A percentile compares a stretch with the other conserved stretches of the same genome.
Evolutionary conservation across 2,113 vertebrate species (phyloP).

Genomic region (Heloderma charlesbogerti): DNA sequence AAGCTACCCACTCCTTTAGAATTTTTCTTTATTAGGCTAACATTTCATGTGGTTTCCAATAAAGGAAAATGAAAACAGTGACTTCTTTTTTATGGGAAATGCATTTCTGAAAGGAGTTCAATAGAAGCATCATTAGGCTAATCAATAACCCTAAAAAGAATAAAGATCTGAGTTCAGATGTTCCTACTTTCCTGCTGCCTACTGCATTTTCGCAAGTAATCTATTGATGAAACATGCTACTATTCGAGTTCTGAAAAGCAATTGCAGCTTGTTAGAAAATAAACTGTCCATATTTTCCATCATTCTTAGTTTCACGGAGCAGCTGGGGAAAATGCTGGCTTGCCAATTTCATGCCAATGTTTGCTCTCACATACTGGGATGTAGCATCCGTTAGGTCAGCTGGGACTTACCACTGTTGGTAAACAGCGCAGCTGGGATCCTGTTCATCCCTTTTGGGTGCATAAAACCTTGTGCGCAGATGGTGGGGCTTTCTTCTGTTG

Average conservation of each 20-base stretch:
- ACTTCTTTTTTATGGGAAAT: conserved; percentile 50
- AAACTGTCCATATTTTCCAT: conserved; percentile 8
- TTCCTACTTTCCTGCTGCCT: not conserved
- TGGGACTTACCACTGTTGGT: not conserved
- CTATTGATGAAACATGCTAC: conserved; percentile 16
- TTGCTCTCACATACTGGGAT: not conserved
- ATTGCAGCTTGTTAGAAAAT: conserved; percentile 28
- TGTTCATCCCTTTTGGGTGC: not conserved
- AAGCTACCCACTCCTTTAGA: conserved; percentile 25
- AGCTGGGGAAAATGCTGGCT: conserved; percentile 28
- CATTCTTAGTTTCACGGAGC: conserved; percentile 33
- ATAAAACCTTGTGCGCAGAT: not conserved
- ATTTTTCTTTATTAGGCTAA: conserved; percentile 25
- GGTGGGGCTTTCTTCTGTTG: not conserved
- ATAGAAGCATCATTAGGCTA: conserved; percentile 26
- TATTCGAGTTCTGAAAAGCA: conserved; percentile 23
- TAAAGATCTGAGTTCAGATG: conserved; percentile 42
- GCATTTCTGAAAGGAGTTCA: conserved; percentile 31
- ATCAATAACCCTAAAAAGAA: conserved; percentile 46
- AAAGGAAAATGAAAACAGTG: conserved; percentile 46
- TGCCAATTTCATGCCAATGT: conserved; percentile 25
- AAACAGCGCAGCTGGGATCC: not conserved
- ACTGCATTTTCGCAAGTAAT: conserved; percentile 29
- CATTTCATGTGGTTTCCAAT: conserved; percentile 37
- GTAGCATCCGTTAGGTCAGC: conserved; percentile 8